These are phyloP conservation scores for Callionymus lyra DNA, from an alignment of 2,113 vertebrate genomes.

Conservation along the genomic window DNA sequence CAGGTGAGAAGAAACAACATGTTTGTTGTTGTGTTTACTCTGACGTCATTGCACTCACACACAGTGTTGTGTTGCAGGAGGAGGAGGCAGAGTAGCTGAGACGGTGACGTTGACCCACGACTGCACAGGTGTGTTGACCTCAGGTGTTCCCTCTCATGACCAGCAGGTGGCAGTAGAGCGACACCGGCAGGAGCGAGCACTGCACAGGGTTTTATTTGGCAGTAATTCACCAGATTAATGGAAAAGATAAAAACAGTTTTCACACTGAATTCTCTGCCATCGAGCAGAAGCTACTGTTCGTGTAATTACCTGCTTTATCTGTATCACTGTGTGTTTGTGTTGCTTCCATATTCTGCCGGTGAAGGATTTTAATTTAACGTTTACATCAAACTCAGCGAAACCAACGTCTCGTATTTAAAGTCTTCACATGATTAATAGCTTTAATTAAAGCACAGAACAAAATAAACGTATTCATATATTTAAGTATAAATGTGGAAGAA, in stretches of 20 bases:
- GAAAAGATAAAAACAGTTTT: constrained; percentile 20
- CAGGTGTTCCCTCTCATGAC: constrained; percentile 1
- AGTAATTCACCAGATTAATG: constrained; percentile 33
- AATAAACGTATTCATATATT: not conserved
- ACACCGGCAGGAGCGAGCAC: not conserved
- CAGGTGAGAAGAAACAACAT: no score
- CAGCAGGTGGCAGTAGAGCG: constrained; percentile 45
- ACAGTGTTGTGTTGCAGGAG: constrained; percentile 35
- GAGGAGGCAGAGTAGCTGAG: constrained; percentile 50
- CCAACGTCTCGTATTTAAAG: no score
- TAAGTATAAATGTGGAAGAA: no score
- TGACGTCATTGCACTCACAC: no score
- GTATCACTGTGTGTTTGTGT: not conserved
- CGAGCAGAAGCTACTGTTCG: constrained; percentile 7
- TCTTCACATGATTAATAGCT: not conserved
- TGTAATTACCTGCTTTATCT: constrained; percentile 10
- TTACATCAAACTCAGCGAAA: no score
- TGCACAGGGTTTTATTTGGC: constrained; percentile 3
- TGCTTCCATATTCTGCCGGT: no score
- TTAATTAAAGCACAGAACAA: not conserved
- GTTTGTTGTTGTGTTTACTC: no score
- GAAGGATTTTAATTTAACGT: no score
- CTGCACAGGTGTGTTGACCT: constrained; percentile 37
- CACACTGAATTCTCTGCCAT: constrained; percentile 5
- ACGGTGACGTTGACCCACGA: constrained; percentile 12